These are phyloP conservation scores for Lasioglossum vierecki DNA, from an alignment of 2,888 invertebrate species.

Conservation along the genomic window DNA sequence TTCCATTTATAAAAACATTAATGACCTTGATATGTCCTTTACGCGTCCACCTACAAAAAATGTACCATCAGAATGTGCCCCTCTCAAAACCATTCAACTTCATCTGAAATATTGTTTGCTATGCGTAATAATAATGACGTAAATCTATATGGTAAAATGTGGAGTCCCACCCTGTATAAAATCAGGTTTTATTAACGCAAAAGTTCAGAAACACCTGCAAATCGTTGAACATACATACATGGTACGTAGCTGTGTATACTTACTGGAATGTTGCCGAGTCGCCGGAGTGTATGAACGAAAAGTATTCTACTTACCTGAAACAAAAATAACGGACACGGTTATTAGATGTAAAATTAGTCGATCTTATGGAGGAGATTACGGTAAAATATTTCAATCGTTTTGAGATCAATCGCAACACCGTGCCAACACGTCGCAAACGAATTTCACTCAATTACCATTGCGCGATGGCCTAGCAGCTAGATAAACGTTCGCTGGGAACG, in stretches of 20 bases:
- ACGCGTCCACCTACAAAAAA: too few relatives aligned
- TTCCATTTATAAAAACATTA: too few relatives aligned
- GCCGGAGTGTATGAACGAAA: too few relatives aligned
- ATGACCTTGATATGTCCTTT: too few relatives aligned
- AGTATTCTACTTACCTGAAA: slow-evolving; percentile 41
- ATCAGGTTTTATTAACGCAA: too few relatives aligned
- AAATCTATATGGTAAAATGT: too few relatives aligned
- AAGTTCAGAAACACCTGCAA: background rate
- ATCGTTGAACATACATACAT: background rate
- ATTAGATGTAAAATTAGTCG: background rate
- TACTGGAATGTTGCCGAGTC: background rate
- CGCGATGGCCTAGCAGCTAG: background rate
- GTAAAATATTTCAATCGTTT: background rate
- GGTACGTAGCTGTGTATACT: background rate
- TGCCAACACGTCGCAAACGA: background rate
- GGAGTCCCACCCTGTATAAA: too few relatives aligned
- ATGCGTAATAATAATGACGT: too few relatives aligned
- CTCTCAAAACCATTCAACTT: too few relatives aligned
- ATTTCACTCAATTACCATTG: slow-evolving; percentile 39
- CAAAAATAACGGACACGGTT: background rate
- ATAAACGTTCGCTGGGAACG: slow-evolving; percentile 33
- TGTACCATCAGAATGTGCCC: too few relatives aligned
- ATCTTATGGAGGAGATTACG: background rate
- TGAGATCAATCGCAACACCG: background rate
- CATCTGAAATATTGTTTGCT: too few relatives aligned